Evolutionary conservation across 2,888 invertebrate genomes (phyloP).

Genomic region (Mechanitis mazaeus): DNA sequence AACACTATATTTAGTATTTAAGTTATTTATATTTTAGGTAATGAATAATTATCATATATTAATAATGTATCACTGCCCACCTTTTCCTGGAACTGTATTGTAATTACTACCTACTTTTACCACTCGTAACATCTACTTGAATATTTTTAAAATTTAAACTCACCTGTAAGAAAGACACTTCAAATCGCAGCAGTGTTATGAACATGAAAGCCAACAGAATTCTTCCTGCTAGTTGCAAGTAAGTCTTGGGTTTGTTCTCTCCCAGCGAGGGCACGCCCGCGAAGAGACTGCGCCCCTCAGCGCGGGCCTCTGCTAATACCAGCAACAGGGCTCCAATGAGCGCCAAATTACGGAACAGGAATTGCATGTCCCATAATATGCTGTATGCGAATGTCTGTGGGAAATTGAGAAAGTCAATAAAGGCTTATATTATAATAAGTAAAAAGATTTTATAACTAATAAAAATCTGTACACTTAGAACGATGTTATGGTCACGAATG

Average conservation of each 20-base stretch:
- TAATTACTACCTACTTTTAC: too few relatives aligned
- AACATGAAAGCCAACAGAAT: constrained; percentile 99
- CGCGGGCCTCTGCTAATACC: constrained; percentile 96
- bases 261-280: constrained; percentile 95
- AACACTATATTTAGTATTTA: too few relatives aligned
- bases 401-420: neutral
- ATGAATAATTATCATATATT: too few relatives aligned
- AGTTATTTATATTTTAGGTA: too few relatives aligned
- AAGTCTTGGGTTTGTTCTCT: constrained; percentile 97
- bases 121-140: too few relatives aligned
- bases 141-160: constrained; percentile 28
- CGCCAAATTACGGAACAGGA: constrained; percentile 96
- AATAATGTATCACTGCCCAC: too few relatives aligned
- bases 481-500: too few relatives aligned
- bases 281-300: constrained; percentile 95
- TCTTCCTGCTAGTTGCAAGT: constrained; percentile 96
- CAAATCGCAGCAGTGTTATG: constrained; percentile 95
- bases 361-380: constrained; percentile 98
- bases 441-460: neutral
- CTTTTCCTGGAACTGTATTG: too few relatives aligned
- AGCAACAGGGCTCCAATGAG: constrained; percentile 97
- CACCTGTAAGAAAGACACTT: constrained; percentile 91
- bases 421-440: neutral
- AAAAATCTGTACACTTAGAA: neutral
- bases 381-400: constrained; percentile 93